phyloP scores from a whole-genome alignment of 2,113 vertebrate genomes.

The Cariama cristata region DNA sequence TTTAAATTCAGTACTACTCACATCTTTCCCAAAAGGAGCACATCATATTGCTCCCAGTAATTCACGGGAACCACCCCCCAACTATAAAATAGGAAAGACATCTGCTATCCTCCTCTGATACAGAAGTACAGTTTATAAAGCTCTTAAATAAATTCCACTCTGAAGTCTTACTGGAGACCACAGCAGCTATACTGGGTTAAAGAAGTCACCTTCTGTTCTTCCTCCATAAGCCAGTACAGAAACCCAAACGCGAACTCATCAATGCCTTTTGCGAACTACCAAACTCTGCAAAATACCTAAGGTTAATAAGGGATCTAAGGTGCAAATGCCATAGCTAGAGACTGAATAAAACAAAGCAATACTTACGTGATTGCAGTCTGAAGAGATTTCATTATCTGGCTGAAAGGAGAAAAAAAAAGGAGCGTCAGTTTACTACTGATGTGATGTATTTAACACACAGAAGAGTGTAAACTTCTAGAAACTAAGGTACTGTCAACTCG shows the following conservation, averaged over 20 bases:
- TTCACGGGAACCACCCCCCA: conserved; percentile 5
- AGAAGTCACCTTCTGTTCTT: not conserved
- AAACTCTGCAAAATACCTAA: not conserved
- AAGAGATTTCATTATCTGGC: conserved; percentile 92
- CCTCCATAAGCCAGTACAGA: not conserved
- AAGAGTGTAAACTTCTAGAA: not conserved
- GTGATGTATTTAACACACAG: not conserved
- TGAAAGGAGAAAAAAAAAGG: conserved; percentile 53
- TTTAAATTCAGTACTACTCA: conserved; percentile 33
- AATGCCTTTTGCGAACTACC: not conserved
- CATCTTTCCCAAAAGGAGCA: not conserved
- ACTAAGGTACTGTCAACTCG: not conserved
- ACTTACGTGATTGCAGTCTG: conserved; percentile 98
- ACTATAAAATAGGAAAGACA: not conserved
- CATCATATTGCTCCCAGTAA: not conserved
- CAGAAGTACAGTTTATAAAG: not conserved
- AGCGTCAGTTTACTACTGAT: not conserved
- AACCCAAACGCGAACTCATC: not conserved
- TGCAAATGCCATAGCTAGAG: not conserved
- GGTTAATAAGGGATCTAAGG: not conserved
- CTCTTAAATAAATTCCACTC: not conserved
- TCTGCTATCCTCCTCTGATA: not conserved
- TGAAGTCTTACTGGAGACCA: not conserved
- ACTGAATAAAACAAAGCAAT: not conserved
- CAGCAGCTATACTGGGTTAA: not conserved